These are phyloP conservation scores for Glossophaga mutica DNA, from an alignment of 2,797 vertebrate genomes.

Conservation along the genomic window DNA sequence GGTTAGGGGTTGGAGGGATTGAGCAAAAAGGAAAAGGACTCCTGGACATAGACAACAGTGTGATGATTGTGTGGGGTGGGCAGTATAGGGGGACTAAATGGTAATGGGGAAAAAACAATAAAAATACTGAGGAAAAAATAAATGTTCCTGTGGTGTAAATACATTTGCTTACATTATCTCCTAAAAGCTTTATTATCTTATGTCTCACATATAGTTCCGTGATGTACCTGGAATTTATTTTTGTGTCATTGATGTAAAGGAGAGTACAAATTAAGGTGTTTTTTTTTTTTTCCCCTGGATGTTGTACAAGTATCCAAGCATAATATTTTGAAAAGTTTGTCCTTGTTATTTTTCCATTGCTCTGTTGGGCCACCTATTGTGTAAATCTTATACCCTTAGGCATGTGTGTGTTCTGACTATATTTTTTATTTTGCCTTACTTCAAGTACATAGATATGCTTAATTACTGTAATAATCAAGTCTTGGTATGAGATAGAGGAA, in stretches of 20 bases:
- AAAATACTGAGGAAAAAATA: not conserved
- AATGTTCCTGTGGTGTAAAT: not conserved
- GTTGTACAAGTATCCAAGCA: not conserved
- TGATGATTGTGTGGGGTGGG: too few relatives aligned
- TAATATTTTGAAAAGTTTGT: not conserved
- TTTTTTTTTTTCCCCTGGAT: not conserved
- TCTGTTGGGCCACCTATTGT: not conserved
- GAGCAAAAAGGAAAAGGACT: too few relatives aligned
- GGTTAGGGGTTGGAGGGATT: too few relatives aligned
- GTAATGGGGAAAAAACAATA: too few relatives aligned
- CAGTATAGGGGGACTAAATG: too few relatives aligned
- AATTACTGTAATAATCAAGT: not conserved
- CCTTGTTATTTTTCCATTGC: not conserved
- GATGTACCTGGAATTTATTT: not conserved
- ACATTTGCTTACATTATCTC: not conserved
- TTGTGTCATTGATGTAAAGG: not conserved
- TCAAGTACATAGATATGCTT: not conserved
- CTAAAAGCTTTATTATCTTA: not conserved
- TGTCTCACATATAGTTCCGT: not conserved
- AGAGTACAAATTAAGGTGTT: not conserved
- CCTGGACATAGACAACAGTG: too few relatives aligned
- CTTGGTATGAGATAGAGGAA: not conserved
- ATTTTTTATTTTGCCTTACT: not conserved
- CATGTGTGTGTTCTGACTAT: not conserved
- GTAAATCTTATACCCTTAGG: not conserved